Percentiles rank a stretch among this genome's conserved stretches.
These are phyloP conservation scores for Piaya cayana DNA, from an alignment of 2,113 vertebrate species.

Conservation along the genomic window DNA sequence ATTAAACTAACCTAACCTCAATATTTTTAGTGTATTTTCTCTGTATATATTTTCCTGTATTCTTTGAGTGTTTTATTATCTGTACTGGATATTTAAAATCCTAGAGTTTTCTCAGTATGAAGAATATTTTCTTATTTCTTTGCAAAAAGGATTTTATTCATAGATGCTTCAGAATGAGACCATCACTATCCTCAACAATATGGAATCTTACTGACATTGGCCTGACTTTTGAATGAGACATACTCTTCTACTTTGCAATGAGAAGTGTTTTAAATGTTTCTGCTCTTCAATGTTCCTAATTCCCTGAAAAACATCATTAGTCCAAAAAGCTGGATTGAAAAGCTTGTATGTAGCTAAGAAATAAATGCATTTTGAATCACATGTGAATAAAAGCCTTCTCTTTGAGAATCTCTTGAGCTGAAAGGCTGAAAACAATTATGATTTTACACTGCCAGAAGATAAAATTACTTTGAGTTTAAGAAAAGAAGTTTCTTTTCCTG, in stretches of 20 bases:
- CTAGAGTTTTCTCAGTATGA: neutral
- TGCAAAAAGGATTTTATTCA: neutral
- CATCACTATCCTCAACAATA: neutral
- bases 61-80: neutral
- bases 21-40: neutral
- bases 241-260: neutral
- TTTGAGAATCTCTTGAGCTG: neutral
- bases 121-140: neutral
- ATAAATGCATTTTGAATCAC: neutral
- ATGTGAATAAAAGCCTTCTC: neutral
- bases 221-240: neutral
- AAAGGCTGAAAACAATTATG: neutral
- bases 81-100: neutral
- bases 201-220: neutral
- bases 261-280: neutral
- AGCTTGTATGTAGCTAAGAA: neutral
- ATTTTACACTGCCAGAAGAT: neutral
- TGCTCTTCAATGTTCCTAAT: neutral
- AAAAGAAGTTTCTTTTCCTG: neutral
- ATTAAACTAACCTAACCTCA: neutral
- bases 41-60: neutral
- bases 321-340: neutral
- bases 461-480: neutral
- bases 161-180: neutral
- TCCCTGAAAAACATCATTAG: neutral